A percentile compares a stretch with the other conserved stretches of the same genome.
These are phyloP conservation scores for Trogon surrucura DNA, from an alignment of 2,113 vertebrate genomes.

Conservation along the genomic window DNA sequence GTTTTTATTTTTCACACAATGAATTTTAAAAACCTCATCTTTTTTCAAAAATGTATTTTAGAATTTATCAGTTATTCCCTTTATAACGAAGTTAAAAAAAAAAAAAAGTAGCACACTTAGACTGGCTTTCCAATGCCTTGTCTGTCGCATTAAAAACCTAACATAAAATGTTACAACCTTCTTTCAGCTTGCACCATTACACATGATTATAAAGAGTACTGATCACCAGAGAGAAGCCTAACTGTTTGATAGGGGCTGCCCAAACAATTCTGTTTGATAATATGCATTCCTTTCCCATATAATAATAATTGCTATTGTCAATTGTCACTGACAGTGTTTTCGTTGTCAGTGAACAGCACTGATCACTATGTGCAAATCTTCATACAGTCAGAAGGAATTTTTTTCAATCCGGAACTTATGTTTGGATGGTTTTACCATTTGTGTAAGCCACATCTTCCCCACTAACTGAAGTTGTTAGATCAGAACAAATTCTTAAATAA, in stretches of 20 bases:
- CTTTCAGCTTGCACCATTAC: neutral
- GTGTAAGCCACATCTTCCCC: neutral
- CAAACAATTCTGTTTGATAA: neutral
- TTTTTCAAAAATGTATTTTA: neutral
- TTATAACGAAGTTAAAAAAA: neutral
- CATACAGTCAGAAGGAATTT: neutral
- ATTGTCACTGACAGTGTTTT: neutral
- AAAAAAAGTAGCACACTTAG: neutral
- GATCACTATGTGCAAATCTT: neutral
- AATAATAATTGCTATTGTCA: neutral
- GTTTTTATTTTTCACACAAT: neutral
- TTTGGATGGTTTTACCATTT: neutral
- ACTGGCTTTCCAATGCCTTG: neutral
- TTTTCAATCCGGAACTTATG: neutral
- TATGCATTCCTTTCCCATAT: neutral
- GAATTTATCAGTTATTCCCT: neutral
- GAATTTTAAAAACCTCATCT: neutral
- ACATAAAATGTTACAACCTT: neutral
- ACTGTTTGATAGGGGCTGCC: neutral
- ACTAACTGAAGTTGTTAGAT: neutral
- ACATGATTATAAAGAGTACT: neutral
- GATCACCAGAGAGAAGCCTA: neutral
- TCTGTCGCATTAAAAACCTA: neutral
- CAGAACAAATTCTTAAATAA: neutral
- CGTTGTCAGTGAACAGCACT: neutral